Conservation (phyloP, 2,113 vertebrate species). For the Grallaria varia region DNA sequence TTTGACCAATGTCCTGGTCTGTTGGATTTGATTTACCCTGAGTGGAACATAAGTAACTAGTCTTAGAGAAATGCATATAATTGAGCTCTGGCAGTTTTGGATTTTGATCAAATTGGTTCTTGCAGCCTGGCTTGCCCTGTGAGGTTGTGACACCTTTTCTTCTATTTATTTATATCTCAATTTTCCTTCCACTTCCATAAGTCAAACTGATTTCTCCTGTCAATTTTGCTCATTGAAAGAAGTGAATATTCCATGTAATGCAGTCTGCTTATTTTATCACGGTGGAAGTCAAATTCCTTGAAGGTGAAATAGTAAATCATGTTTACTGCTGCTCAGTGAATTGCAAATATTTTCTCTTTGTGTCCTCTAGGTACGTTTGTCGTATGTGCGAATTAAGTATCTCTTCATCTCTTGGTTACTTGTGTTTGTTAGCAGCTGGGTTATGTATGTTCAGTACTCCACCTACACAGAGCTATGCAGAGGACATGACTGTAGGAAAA, state of each 20-base stretch:
- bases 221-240: neutral
- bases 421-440: constrained; percentile 96
- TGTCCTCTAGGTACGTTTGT: constrained; percentile 84
- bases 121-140: neutral
- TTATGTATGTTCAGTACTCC: constrained; percentile 93
- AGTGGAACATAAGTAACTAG: neutral
- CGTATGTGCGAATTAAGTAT: constrained; percentile 91
- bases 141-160: neutral
- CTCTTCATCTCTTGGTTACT: constrained; percentile 96
- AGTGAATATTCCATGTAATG: neutral
- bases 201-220: neutral
- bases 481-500: constrained; percentile 92
- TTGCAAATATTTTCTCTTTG: constrained; percentile 29
- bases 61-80: neutral
- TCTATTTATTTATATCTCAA: neutral
- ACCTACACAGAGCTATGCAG: constrained; percentile 95
- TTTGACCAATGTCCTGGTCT: neutral
- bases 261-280: neutral
- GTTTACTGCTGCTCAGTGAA: constrained; percentile 6
- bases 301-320: neutral
- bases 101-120: neutral
- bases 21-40: neutral
- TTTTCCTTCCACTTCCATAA: neutral
- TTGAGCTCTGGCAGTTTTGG: neutral
- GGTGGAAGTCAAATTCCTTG: neutral